Evolutionary conservation across 2,113 vertebrate genomes (phyloP).

Genomic region (Brienomyrus brachyistius): DNA sequence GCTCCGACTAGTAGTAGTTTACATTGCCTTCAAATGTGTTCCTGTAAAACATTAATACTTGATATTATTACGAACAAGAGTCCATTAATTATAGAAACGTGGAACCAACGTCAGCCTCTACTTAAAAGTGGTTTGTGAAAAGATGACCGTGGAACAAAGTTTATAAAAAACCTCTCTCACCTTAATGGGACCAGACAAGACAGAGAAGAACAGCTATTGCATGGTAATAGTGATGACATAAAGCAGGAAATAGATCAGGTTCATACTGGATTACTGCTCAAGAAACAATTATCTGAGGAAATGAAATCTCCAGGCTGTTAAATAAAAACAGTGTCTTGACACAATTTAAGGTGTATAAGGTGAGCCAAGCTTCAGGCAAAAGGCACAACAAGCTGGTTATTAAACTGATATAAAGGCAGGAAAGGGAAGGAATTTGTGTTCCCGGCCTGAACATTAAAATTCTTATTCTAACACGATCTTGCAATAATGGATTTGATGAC

Average conservation of each 20-base stretch:
- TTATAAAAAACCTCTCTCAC: neutral
- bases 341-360: neutral
- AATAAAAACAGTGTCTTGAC: conserved; percentile 7
- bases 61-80: neutral
- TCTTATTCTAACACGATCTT: neutral
- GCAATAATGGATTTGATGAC: neutral
- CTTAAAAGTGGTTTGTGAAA: neutral
- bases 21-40: neutral
- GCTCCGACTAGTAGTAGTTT: neutral
- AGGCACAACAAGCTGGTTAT: neutral
- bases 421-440: neutral
- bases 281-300: conserved; percentile 11
- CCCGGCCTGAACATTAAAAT: neutral
- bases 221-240: neutral
- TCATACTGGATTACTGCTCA: neutral
- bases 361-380: neutral
- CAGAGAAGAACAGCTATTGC: neutral
- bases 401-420: neutral
- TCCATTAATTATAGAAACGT: neutral
- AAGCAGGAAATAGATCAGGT: neutral
- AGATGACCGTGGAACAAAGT: neutral
- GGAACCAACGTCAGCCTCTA: neutral
- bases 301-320: neutral
- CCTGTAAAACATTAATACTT: neutral
- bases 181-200: neutral